Evolutionary conservation across 1,140 invertebrate species (phyloP).

Genomic region (Diabrotica undecimpunctata): DNA sequence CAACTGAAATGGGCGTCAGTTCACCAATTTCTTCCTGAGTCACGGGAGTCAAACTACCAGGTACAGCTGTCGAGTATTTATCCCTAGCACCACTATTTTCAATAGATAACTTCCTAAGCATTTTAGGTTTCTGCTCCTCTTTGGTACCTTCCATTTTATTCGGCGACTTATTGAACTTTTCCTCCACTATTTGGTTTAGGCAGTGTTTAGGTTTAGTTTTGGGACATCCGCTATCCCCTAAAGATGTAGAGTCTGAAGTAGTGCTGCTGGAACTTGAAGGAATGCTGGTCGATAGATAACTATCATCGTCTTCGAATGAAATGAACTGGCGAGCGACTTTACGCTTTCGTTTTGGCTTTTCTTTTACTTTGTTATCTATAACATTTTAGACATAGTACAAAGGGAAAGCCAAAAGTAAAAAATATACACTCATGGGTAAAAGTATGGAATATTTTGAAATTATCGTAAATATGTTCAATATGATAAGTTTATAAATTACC

Average conservation of each 20-base stretch:
- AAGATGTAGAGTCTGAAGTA: constrained; percentile 33
- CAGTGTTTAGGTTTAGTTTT: constrained; percentile 14
- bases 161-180: constrained; percentile 12
- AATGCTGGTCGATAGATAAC: constrained; percentile 39
- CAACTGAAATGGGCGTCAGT: constrained; percentile 50
- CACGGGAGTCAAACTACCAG: constrained; percentile 49
- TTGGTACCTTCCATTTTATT: constrained; percentile 14
- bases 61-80: constrained; percentile 37
- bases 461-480: too few species aligned
- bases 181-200: constrained; percentile 18
- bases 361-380: constrained; percentile 25
- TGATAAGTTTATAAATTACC: too few species aligned
- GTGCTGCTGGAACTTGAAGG: constrained; percentile 40
- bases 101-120: constrained; percentile 36
- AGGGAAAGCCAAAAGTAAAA: not conserved
- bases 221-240: constrained; percentile 22
- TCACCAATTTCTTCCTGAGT: constrained; percentile 50
- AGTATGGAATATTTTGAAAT: too few species aligned
- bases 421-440: too few species aligned
- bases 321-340: constrained; percentile 44
- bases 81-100: constrained; percentile 41
- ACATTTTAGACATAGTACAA: not conserved
- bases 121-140: constrained; percentile 15
- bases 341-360: constrained; percentile 35
- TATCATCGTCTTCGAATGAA: constrained; percentile 45